A percentile compares a stretch with the other conserved stretches of the same genome.
phyloP scores from a whole-genome alignment of 1,140 invertebrate genomes.

The Drosophila parabipectinata region DNA sequence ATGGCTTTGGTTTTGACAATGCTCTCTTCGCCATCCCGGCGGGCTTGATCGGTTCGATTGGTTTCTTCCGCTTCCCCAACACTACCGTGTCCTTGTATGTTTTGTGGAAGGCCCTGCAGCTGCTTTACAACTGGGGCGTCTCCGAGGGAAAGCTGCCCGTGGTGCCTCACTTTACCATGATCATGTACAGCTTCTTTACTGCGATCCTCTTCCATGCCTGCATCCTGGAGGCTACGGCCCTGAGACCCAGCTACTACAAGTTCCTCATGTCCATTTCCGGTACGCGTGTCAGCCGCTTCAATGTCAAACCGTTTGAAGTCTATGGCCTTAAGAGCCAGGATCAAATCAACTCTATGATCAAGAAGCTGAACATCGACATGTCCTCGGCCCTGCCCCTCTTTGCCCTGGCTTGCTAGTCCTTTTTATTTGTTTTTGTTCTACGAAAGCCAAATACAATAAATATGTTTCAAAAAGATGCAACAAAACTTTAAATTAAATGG shows the following conservation, averaged over 20 bases:
- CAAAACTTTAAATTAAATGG: constrained; percentile 67
- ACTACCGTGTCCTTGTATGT: constrained; percentile 88
- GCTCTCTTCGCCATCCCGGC: constrained; percentile 86
- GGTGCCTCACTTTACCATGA: constrained; percentile 86
- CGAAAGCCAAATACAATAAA: constrained; percentile 28
- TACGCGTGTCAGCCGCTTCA: constrained; percentile 54
- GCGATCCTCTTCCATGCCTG: constrained; percentile 91
- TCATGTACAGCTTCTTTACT: constrained; percentile 91
- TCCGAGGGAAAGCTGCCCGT: constrained; percentile 86
- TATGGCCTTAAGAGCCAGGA: constrained; percentile 85
- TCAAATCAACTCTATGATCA: constrained; percentile 83
- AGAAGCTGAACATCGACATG: constrained; percentile 57
- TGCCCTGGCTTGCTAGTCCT: constrained; percentile 16
- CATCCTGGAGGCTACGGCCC: constrained; percentile 90
- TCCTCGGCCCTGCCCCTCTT: constrained; percentile 34
- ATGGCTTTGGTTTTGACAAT: constrained; percentile 85
- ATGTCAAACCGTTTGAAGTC: constrained; percentile 85
- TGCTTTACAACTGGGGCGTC: constrained; percentile 87
- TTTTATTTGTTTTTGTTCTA: constrained; percentile 16
- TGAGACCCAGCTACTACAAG: constrained; percentile 93
- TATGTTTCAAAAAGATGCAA: constrained; percentile 47
- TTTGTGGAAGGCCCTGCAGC: constrained; percentile 88
- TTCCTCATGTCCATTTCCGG: constrained; percentile 89
- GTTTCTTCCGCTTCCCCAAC: constrained; percentile 87
- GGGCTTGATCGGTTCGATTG: constrained; percentile 86